Percentiles rank a stretch among this genome's conserved stretches.
These are phyloP conservation scores for Petromus typicus DNA, from an alignment of 2,113 vertebrate species.

Conservation along the genomic window DNA sequence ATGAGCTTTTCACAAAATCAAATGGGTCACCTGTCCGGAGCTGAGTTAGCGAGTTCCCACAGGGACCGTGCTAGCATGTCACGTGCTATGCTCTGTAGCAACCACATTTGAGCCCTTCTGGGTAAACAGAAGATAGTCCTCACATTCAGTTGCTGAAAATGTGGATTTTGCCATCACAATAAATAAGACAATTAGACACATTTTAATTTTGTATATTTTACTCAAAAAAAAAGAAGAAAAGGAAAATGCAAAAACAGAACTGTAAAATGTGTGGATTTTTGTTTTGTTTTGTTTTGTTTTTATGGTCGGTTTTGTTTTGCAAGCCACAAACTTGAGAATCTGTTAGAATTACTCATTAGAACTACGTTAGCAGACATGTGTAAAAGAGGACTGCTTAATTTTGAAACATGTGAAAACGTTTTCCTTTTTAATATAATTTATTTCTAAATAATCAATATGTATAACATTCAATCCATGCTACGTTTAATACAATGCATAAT, in stretches of 20 bases:
- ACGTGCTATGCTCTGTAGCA: not conserved
- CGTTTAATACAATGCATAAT: not conserved
- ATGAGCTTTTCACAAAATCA: not conserved
- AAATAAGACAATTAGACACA: not conserved
- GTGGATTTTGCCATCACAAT: not conserved
- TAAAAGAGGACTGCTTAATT: not conserved
- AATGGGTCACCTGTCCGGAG: not conserved
- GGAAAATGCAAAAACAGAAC: not conserved
- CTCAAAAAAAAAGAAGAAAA: no score
- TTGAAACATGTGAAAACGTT: not conserved
- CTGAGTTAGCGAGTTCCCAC: not conserved
- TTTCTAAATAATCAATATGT: conserved; percentile 8
- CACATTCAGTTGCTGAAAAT: not conserved
- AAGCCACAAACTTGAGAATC: not conserved
- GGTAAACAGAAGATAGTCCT: not conserved
- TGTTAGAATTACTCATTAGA: not conserved
- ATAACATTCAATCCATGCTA: not conserved
- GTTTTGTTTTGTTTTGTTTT: conserved; percentile 39
- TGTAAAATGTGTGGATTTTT: not conserved
- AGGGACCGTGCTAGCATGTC: not conserved
- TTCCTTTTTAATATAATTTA: not conserved
- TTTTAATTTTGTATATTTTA: not conserved
- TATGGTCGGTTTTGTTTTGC: not conserved
- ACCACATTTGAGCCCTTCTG: not conserved
- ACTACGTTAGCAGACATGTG: not conserved